These are phyloP conservation scores for Tuberolachnus salignus DNA, from an alignment of 2,888 invertebrate genomes.

Conservation along the genomic window DNA sequence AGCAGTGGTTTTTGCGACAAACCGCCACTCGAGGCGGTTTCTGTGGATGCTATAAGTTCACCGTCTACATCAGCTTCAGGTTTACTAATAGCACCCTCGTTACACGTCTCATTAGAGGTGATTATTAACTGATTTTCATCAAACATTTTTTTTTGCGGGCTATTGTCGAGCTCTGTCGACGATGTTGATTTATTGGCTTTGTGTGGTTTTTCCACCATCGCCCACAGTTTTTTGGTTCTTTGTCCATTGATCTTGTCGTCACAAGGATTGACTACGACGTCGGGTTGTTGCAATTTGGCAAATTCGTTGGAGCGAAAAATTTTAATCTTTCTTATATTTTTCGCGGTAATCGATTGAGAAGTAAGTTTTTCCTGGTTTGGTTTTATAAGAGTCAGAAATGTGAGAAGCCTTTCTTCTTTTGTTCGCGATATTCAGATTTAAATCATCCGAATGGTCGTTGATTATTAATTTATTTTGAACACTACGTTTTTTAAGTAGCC, in stretches of 20 bases:
- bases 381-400: too few relatives aligned
- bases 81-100: neutral
- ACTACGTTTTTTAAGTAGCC: slow-evolving; percentile 2
- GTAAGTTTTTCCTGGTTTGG: too few relatives aligned
- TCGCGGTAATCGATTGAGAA: too few relatives aligned
- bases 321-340: neutral
- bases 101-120: neutral
- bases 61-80: neutral
- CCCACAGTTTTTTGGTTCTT: neutral
- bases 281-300: neutral
- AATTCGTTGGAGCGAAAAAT: neutral
- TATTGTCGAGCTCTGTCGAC: too few relatives aligned
- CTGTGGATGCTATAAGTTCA: neutral
- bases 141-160: too few relatives aligned
- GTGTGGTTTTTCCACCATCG: neutral
- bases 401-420: too few relatives aligned
- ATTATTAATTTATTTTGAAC: neutral
- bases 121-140: too few relatives aligned
- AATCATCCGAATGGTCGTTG: neutral
- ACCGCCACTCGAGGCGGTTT: neutral
- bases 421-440: too few relatives aligned
- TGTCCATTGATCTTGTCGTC: too few relatives aligned
- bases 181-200: neutral
- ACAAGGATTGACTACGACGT: neutral
- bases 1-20: neutral